A percentile compares a stretch with the other conserved stretches of the same genome.
Conservation (phyloP, 2,113 vertebrate genomes). For the Crotalus horridus region DNA sequence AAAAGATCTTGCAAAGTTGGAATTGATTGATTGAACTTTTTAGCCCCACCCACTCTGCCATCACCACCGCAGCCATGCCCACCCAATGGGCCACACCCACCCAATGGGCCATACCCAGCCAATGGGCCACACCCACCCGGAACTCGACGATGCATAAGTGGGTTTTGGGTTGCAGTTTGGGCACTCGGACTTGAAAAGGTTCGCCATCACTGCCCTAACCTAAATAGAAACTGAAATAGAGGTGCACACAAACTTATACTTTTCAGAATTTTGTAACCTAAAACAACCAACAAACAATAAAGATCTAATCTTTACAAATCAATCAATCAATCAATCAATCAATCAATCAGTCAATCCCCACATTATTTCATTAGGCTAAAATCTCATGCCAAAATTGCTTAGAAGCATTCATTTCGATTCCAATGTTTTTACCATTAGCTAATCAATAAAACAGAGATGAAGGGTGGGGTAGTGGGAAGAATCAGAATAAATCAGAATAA, state of each 20-base stretch:
- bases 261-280: neutral
- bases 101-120: too few relatives aligned
- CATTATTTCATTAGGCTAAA: neutral
- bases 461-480: neutral
- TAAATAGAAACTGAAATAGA: neutral
- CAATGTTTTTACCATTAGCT: neutral
- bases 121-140: too few relatives aligned
- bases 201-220: neutral
- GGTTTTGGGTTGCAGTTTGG: too few relatives aligned
- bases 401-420: neutral
- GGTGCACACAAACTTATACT: neutral
- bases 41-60: too few relatives aligned
- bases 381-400: neutral
- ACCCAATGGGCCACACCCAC: too few relatives aligned
- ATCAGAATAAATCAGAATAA: neutral
- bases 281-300: neutral
- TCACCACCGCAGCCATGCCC: too few relatives aligned
- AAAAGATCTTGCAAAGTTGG: too few relatives aligned
- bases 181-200: too few relatives aligned
- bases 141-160: too few relatives aligned
- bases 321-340: too few relatives aligned
- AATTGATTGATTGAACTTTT: too few relatives aligned
- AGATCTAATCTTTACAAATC: neutral
- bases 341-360: neutral
- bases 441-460: neutral